Evolutionary conservation across 30 jellyfish, hydroid and myxozoan species (phyloP).

Genomic region (Hydra vulgaris): DNA sequence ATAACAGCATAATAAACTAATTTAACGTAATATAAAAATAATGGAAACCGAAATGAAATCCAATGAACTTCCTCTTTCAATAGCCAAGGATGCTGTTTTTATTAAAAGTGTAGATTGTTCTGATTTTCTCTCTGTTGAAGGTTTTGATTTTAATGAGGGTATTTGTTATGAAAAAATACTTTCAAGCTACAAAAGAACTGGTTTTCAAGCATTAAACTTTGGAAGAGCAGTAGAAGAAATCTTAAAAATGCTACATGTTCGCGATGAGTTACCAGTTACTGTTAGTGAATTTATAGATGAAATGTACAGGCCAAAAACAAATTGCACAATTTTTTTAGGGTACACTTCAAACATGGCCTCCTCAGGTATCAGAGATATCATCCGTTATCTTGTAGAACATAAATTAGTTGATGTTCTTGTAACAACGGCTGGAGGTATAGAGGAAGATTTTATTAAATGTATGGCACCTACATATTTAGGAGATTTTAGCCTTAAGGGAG

Average conservation of each 20-base stretch:
- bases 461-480: conserved; percentile 82
- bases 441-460: conserved; percentile 94
- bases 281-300: conserved; percentile 54
- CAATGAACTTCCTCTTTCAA: not conserved
- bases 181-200: conserved; percentile 43
- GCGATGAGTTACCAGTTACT: conserved; percentile 48
- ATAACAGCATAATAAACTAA: too few species aligned
- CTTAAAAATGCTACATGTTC: conserved; percentile 54
- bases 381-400: conserved; percentile 80
- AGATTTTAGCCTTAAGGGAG: conserved; percentile 61
- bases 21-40: not conserved
- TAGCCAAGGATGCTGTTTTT: conserved; percentile 13
- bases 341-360: conserved; percentile 99
- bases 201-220: conserved; percentile 88
- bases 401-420: conserved; percentile 88
- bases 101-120: conserved; percentile 20
- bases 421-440: conserved; percentile 98
- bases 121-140: conserved; percentile 39
- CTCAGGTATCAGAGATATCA: conserved; percentile 89
- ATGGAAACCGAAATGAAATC: not conserved
- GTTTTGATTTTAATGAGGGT: conserved; percentile 84
- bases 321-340: conserved; percentile 78
- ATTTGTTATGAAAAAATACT: conserved; percentile 57
- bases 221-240: conserved; percentile 78
- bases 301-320: conserved; percentile 49